A percentile compares a stretch with the other conserved stretches of the same genome.
Conservation (phyloP, 2,113 vertebrate genomes). For the Anoura caudifer region DNA sequence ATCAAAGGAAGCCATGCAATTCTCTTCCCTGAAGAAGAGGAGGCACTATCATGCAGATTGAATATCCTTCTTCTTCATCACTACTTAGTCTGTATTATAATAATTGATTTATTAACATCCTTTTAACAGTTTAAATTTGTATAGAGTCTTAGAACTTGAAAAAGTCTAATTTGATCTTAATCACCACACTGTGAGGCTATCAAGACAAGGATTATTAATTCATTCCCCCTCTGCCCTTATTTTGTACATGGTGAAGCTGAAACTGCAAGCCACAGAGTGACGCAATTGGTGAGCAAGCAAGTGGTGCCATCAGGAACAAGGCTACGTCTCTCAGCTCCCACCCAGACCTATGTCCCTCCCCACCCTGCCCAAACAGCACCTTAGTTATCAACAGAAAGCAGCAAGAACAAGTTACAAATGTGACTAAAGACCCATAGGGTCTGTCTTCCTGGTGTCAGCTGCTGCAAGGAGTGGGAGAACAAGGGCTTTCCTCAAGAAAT, state of each 20-base stretch:
- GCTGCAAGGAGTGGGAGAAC: neutral
- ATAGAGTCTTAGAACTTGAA: conserved; percentile 27
- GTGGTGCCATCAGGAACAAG: neutral
- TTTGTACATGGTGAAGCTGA: conserved; percentile 13
- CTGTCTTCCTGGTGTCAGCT: neutral
- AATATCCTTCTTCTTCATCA: neutral
- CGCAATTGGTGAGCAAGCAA: conserved; percentile 35
- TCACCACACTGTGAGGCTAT: conserved; percentile 36
- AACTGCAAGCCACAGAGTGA: neutral
- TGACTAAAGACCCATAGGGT: neutral
- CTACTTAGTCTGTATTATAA: conserved; percentile 14
- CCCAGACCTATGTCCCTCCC: neutral
- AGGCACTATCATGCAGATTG: neutral
- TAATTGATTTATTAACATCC: conserved; percentile 55
- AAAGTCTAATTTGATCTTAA: conserved; percentile 46
- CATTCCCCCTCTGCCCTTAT: neutral
- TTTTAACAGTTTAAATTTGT: conserved; percentile 56
- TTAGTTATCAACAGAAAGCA: neutral
- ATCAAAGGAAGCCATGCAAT: neutral
- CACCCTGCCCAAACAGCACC: neutral
- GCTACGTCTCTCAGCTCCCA: neutral
- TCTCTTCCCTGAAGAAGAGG: neutral
- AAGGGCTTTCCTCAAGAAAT: neutral
- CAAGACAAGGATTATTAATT: conserved; percentile 49
- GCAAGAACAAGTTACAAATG: neutral